Evolutionary conservation across 2,113 vertebrate genomes (phyloP).

Genomic region (Percopsis transmontana): DNA sequence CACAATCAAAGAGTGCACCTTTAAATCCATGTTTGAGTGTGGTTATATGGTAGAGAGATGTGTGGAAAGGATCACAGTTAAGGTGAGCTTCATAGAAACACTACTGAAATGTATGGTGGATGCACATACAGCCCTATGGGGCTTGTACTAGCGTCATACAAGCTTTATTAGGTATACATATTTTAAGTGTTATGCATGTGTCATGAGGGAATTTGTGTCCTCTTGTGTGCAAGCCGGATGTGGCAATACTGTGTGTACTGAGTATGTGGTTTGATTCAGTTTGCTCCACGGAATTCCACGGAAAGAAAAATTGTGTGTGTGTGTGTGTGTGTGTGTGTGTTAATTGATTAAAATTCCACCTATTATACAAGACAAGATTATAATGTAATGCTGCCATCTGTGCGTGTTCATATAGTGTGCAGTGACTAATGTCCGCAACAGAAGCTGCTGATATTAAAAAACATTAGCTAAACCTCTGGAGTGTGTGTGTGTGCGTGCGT

Average conservation of each 20-base stretch:
- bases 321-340: slow-evolving; percentile 15
- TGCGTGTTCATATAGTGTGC: background rate
- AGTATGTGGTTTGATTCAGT: background rate
- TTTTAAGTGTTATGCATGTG: too few relatives aligned
- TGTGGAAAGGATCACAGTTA: too few relatives aligned
- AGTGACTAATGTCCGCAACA: background rate
- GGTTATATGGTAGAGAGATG: too few relatives aligned
- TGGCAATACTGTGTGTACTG: background rate
- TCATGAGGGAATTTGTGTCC: too few relatives aligned
- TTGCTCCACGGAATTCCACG: background rate
- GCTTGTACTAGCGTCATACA: too few relatives aligned
- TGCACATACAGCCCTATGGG: too few relatives aligned
- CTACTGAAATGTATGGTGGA: too few relatives aligned
- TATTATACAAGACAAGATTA: background rate
- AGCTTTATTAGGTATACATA: too few relatives aligned
- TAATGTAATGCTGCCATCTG: slow-evolving; percentile 16
- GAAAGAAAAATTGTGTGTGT: background rate
- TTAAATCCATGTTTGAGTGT: too few relatives aligned
- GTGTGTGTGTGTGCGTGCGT: slow-evolving; percentile 1
- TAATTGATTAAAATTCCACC: background rate
- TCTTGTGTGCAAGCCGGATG: too few relatives aligned
- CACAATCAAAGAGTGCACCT: too few relatives aligned
- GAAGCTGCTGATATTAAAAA: background rate
- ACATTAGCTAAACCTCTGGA: slow-evolving; percentile 7
- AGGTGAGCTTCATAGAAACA: too few relatives aligned